Evolutionary conservation across 2,113 vertebrate genomes (phyloP).

Genomic region (Pollachius pollachius): DNA sequence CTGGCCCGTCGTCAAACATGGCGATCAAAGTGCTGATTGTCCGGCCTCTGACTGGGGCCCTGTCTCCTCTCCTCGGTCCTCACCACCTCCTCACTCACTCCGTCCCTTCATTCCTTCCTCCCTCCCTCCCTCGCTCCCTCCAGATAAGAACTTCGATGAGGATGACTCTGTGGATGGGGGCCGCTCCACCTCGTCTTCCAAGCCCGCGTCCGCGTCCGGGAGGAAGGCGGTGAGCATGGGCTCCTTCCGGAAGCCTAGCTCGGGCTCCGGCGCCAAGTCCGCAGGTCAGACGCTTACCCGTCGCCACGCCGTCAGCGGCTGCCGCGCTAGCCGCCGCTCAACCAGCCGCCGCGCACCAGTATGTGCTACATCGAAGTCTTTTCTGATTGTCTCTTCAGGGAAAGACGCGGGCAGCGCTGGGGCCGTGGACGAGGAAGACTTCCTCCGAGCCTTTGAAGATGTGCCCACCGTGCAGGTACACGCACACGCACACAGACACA

Average conservation of each 20-base stretch:
- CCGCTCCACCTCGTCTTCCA: conserved; percentile 89
- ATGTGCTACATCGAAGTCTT: not conserved
- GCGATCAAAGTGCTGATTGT: not conserved
- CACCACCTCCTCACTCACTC: not conserved
- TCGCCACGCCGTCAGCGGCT: not conserved
- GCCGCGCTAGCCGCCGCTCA: too few relatives aligned
- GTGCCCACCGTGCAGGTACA: conserved; percentile 87
- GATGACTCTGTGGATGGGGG: conserved; percentile 94
- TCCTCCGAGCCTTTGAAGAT: conserved; percentile 91
- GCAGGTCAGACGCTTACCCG: conserved; percentile 73
- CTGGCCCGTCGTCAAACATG: not conserved
- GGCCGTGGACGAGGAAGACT: conserved; percentile 92
- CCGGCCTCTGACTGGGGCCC: not conserved
- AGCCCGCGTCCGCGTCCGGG: conserved; percentile 73
- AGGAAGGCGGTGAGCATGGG: conserved; percentile 79
- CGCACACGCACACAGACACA: not conserved
- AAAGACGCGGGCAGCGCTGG: conserved; percentile 82
- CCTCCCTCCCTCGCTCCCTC: not conserved
- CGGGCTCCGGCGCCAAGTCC: conserved; percentile 79
- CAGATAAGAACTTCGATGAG: conserved; percentile 96
- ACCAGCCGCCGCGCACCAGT: too few relatives aligned
- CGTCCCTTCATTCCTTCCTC: not conserved
- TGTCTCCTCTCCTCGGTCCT: not conserved
- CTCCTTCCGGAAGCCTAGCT: conserved; percentile 77
- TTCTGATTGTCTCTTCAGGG: conserved; percentile 59